Base-by-base conservation (phyloP, 2,888 invertebrate species). In the Spodoptera littoralis region DNA sequence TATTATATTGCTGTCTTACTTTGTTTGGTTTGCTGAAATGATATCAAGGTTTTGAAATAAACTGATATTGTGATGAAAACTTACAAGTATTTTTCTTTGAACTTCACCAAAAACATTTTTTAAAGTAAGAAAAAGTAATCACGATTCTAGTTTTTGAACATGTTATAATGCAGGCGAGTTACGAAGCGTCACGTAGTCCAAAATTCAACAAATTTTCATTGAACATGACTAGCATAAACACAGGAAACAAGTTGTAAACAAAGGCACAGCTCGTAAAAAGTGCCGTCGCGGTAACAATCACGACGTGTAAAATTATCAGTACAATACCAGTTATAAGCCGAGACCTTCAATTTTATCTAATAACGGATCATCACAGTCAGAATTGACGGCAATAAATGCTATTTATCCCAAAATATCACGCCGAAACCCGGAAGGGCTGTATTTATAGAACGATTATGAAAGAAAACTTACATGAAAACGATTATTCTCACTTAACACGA, bases 221-320 rank as follows among this genome's bases (percentile, higher is more conserved):
- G 77, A 87, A 84, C 85, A 87, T 88, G 89, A 88, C 84, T 83
- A 85, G 84, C 84, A 85, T 87, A 89, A 87, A 88, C 88, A 90
- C 90, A 89, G 89, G 91, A 92, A 93, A 91, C 90, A 87, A 90
- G 77, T 89, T 91, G 90, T 92, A 94, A 93, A 94, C 93, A 92
- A 92, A 88, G 86, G 72, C 84, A 80, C 81, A 81, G 84, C 82
- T 89, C 86, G 83, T 89, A 85, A 90, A 36, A 90, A 86, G 72
- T 76, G 76, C 73, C 80, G 81, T 71, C 82, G 75, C 66, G 76
- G 73, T 75, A 82, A 80, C 80, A 77, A 83, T 81, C 66, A 55
- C 59, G 61, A 70, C 70, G 76, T 77, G 80, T 82, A 72, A 80
- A 76, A 83, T 82, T 77, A 81, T 79, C 81, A 79, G 81, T 76